phyloP scores from a whole-genome alignment of 2,888 invertebrate genomes.

The Dryobotodes eremita region DNA sequence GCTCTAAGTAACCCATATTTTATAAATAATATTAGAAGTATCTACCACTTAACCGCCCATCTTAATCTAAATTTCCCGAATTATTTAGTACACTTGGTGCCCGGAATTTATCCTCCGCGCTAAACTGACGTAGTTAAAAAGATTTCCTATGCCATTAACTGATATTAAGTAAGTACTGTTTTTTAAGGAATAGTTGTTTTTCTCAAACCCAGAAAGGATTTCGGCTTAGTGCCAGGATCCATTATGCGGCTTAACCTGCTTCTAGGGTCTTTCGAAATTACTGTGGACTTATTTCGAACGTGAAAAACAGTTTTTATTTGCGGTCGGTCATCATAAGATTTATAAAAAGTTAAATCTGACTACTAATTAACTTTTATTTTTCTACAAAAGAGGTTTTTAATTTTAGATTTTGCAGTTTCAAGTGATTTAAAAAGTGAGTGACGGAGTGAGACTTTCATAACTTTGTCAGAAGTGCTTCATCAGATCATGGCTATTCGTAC shows the following conservation, averaged over 20 bases:
- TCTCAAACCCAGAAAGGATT: constrained; percentile 20
- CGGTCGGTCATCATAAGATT: not conserved
- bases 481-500: not conserved
- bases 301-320: constrained; percentile 11
- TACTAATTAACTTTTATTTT: not conserved
- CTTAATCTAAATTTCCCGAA: constrained; percentile 41
- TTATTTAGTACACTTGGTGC: constrained; percentile 39
- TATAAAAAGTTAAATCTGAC: not conserved
- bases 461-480: not conserved
- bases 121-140: constrained; percentile 33
- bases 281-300: constrained; percentile 15
- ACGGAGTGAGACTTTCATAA: not conserved
- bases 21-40: constrained; percentile 33
- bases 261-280: constrained; percentile 29
- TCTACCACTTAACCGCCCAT: constrained; percentile 34
- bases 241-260: constrained; percentile 34
- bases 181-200: constrained; percentile 38
- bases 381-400: not conserved
- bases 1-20: constrained; percentile 34
- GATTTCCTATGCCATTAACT: constrained; percentile 27
- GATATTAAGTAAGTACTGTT: constrained; percentile 16
- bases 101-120: constrained; percentile 21
- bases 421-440: not conserved
- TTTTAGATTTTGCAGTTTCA: not conserved
- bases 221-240: constrained; percentile 38